A percentile compares a stretch with the other conserved stretches of the same genome.
Conservation (phyloP, 2,888 invertebrate genomes). For the Drosophila infuscata region DNA sequence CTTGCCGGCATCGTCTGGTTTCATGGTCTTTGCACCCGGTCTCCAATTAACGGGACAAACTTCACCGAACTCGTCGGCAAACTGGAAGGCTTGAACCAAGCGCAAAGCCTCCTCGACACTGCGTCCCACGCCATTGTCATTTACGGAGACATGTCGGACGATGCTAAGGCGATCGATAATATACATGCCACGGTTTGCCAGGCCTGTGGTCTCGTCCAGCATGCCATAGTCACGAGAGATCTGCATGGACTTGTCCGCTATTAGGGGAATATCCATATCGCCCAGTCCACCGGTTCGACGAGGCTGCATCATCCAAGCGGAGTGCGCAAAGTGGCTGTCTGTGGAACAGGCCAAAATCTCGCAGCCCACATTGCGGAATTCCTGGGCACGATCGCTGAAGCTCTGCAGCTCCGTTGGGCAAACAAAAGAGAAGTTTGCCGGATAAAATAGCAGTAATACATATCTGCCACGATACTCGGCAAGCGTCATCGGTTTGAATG, state of each 20-base stretch:
- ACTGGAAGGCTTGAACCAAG: constrained; percentile 98
- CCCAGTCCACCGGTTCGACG: constrained; percentile 97
- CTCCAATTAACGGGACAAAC: constrained; percentile 91
- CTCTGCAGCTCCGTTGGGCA: constrained; percentile 98
- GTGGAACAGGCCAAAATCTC: constrained; percentile 96
- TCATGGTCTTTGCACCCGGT: constrained; percentile 55
- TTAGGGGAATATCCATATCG: constrained; percentile 95
- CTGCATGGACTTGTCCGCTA: constrained; percentile 95
- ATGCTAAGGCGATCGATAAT: constrained; percentile 95
- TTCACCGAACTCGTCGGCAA: constrained; percentile 95
- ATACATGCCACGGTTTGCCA: constrained; percentile 96
- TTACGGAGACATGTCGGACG: constrained; percentile 96
- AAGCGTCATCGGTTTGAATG: constrained; percentile 83
- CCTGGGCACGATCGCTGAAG: constrained; percentile 94
- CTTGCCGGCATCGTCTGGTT: constrained; percentile 24
- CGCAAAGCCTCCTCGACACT: constrained; percentile 96
- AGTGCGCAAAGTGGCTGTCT: constrained; percentile 97
- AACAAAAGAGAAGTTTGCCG: constrained; percentile 94
- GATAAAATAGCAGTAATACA: constrained; percentile 95
- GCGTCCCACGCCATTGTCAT: constrained; percentile 97
- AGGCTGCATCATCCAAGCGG: constrained; percentile 97
- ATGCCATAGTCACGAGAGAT: constrained; percentile 95
- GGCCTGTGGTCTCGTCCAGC: constrained; percentile 94
- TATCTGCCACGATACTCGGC: constrained; percentile 93
- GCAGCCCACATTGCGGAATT: constrained; percentile 93